Evolutionary conservation across 2,797 vertebrate genomes (phyloP).

Genomic region (Sebastes aleutianus): DNA sequence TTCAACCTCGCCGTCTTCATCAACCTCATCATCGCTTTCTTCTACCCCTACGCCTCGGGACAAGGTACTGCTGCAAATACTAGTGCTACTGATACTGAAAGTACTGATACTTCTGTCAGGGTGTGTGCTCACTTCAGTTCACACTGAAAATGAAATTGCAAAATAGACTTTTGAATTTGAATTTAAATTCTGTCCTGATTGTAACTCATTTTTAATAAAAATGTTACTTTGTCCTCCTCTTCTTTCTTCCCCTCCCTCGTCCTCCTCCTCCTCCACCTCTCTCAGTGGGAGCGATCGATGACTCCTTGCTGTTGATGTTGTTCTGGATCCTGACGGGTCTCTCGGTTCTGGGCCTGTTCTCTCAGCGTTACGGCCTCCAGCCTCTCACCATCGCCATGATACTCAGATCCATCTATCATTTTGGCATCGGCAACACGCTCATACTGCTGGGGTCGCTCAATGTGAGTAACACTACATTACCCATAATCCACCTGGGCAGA

Average conservation of each 20-base stretch:
- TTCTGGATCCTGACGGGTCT: constrained; percentile 94
- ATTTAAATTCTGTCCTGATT: too few relatives aligned
- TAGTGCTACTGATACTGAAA: neutral
- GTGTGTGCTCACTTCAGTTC: too few relatives aligned
- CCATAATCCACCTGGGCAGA: constrained; percentile 67
- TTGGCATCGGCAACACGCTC: constrained; percentile 94
- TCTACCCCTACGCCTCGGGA: constrained; percentile 89
- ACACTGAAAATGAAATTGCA: too few relatives aligned
- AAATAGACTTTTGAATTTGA: too few relatives aligned
- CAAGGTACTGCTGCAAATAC: constrained; percentile 62
- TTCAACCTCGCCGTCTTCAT: constrained; percentile 98
- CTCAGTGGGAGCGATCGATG: constrained; percentile 86
- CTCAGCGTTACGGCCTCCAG: constrained; percentile 90
- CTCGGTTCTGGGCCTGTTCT: constrained; percentile 89
- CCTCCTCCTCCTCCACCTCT: neutral
- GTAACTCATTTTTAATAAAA: too few relatives aligned
- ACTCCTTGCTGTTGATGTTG: constrained; percentile 87
- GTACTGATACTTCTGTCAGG: neutral
- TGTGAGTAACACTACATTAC: constrained; percentile 82
- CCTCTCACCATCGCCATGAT: constrained; percentile 91
- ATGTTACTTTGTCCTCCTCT: neutral
- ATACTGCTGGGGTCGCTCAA: constrained; percentile 92
- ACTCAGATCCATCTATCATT: constrained; percentile 91
- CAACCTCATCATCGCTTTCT: constrained; percentile 98
- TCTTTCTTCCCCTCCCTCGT: neutral